Percentiles rank a stretch among this genome's conserved stretches.
These are phyloP conservation scores for Whitmania pigra DNA, from an alignment of 1,140 invertebrate species.

Conservation along the genomic window DNA sequence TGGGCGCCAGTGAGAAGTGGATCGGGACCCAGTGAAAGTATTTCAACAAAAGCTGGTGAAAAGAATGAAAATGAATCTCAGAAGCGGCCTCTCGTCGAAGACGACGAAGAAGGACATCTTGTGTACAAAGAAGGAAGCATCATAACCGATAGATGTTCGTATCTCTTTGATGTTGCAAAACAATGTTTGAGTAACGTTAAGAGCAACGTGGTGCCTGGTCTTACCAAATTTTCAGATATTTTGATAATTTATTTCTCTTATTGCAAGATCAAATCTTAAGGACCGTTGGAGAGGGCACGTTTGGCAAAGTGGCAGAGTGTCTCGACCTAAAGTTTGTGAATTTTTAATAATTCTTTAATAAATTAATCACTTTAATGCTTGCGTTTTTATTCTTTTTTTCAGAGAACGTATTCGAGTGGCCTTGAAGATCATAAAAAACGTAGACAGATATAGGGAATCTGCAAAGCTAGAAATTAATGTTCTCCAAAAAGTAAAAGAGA, in stretches of 20 bases:
- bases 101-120: constrained; percentile 95
- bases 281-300: constrained; percentile 25
- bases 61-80: background rate
- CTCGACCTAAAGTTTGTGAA: constrained; percentile 16
- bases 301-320: constrained; percentile 25
- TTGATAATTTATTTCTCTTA: constrained; percentile 2
- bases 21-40: background rate
- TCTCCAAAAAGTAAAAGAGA: constrained; percentile 80
- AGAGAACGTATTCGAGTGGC: constrained; percentile 50
- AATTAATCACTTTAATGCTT: background rate
- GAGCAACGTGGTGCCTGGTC: background rate
- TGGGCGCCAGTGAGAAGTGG: too few species aligned
- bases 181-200: background rate
- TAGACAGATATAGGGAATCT: constrained; percentile 97
- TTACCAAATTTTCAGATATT: background rate
- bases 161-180: background rate
- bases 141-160: constrained; percentile 79
- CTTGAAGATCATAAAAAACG: constrained; percentile 98
- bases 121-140: constrained; percentile 91
- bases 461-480: constrained; percentile 98
- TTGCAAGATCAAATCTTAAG: constrained; percentile 21
- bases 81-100: constrained; percentile 36
- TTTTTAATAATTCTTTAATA: background rate
- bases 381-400: background rate
- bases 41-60: constrained; percentile 16